Conservation (phyloP, 2,113 vertebrate genomes). For the Channa maculata region DNA sequence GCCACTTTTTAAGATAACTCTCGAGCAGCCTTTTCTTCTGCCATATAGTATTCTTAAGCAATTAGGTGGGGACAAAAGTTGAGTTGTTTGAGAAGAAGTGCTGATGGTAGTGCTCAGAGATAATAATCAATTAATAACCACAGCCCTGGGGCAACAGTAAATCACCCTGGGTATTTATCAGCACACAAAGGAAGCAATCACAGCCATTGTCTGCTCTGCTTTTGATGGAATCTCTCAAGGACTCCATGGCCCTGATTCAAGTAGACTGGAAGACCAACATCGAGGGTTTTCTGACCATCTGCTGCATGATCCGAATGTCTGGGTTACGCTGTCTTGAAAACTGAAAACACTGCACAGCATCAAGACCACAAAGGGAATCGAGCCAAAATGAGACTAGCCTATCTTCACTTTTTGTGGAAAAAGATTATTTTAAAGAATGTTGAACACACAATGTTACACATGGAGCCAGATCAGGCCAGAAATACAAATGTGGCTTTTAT, state of each 20-base stretch:
- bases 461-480: no score
- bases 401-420: no score
- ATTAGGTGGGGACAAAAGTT: slow-evolving; percentile 72
- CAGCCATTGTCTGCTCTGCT: slow-evolving; percentile 68
- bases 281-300: slow-evolving; percentile 30
- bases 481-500: no score
- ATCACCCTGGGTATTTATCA: slow-evolving; percentile 79
- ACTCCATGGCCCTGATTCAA: slow-evolving; percentile 28
- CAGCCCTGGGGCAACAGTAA: slow-evolving; percentile 70
- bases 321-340: neutral
- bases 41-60: slow-evolving; percentile 60
- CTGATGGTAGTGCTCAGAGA: slow-evolving; percentile 68
- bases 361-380: no score
- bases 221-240: slow-evolving; percentile 67
- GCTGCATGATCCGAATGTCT: neutral
- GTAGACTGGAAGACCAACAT: slow-evolving; percentile 24
- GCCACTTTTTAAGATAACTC: slow-evolving; percentile 49
- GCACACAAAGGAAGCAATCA: slow-evolving; percentile 76
- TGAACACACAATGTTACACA: no score
- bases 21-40: slow-evolving; percentile 60
- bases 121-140: slow-evolving; percentile 78
- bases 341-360: no score
- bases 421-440: no score
- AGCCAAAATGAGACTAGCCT: no score
- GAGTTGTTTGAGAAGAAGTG: slow-evolving; percentile 73